These are phyloP conservation scores for Podotricha telesiphe DNA, from an alignment of 2,888 invertebrate genomes.

Conservation along the genomic window DNA sequence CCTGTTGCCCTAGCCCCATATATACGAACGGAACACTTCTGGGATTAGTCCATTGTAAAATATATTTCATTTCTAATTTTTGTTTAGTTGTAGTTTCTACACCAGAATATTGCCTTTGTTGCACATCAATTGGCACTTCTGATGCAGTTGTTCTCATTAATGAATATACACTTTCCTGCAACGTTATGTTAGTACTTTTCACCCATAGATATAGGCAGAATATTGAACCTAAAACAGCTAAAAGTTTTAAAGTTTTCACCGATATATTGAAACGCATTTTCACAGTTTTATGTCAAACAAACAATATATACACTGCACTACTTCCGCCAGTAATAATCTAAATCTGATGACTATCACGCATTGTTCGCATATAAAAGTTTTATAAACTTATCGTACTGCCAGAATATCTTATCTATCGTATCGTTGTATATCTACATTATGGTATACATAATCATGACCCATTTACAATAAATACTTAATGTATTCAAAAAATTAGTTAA, in stretches of 20 bases:
- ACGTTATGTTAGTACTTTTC: conserved; percentile 6
- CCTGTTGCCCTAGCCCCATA: conserved; percentile 51
- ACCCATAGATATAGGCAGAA: conserved; percentile 36
- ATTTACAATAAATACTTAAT: no score
- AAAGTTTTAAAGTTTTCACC: conserved; percentile 37
- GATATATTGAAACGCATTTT: conserved; percentile 29
- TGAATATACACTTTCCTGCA: not conserved
- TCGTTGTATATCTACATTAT: not conserved
- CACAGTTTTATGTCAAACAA: not conserved
- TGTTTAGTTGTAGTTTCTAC: not conserved
- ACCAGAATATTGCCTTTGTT: not conserved
- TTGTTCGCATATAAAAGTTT: conserved; percentile 5
- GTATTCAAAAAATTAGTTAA: no score
- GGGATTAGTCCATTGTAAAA: conserved; percentile 60
- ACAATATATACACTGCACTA: not conserved
- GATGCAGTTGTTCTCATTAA: not conserved
- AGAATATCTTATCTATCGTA: conserved; percentile 13
- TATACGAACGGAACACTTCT: conserved; percentile 56
- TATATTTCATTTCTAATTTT: conserved; percentile 51
- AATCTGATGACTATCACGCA: not conserved
- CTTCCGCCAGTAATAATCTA: not conserved
- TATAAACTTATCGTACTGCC: conserved; percentile 5
- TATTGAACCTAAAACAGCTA: conserved; percentile 29
- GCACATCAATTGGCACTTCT: conserved; percentile 7
- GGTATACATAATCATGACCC: not conserved